phyloP scores from a whole-genome alignment of 1,140 invertebrate genomes.

The silkworm (Bombyx mori) region ASM3026992v2 NC_085125.1:4782501-4783000 shows the following conservation, averaged over 20 bases:
- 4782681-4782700: constrained; percentile 55
- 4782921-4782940: too few species aligned
- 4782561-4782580: constrained; percentile 34
- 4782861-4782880: too few species aligned
- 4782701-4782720: constrained; percentile 31
- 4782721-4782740: constrained; percentile 14
- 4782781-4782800: not conserved
- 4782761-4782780: not conserved
- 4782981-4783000: too few species aligned
- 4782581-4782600: constrained; percentile 17
- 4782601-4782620: constrained; percentile 24
- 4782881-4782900: too few species aligned
- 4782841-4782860: too few species aligned
- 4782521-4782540: constrained; percentile 95
- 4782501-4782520: constrained; percentile 90
- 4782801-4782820: too few species aligned
- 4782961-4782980: too few species aligned
- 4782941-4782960: too few species aligned
- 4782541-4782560: constrained; percentile 75
- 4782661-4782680: constrained; percentile 17
- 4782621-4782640: constrained; percentile 13
- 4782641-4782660: constrained; percentile 11
- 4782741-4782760: not conserved
- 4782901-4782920: too few species aligned
- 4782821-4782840: too few species aligned